Percentiles rank a stretch among this genome's conserved stretches.
Conservation (phyloP, 2,888 invertebrate species). For the Cephus sareptanus region DNA sequence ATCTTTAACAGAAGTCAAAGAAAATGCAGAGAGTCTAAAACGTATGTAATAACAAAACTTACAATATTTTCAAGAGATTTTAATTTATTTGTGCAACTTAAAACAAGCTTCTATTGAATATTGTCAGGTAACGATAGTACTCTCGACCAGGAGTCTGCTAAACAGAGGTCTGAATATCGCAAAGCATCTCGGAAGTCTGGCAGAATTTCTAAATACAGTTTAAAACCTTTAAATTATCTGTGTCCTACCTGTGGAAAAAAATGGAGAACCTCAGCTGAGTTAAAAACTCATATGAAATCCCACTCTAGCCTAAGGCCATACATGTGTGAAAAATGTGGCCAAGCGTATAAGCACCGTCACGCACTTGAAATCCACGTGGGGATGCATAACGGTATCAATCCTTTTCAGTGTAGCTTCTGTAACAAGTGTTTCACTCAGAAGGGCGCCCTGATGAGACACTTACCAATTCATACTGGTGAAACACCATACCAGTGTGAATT, state of each 20-base stretch:
- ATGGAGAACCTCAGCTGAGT: conserved; percentile 43
- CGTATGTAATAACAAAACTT: background rate
- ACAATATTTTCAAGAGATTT: background rate
- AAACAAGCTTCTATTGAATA: background rate
- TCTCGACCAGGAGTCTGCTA: background rate
- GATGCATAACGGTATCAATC: conserved; percentile 72
- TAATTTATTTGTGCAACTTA: background rate
- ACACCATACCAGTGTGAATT: conserved; percentile 73
- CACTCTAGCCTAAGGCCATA: conserved; percentile 51
- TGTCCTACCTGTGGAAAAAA: conserved; percentile 48
- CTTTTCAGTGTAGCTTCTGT: conserved; percentile 72
- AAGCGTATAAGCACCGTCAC: conserved; percentile 73
- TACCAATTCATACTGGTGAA: conserved; percentile 73
- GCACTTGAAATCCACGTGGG: conserved; percentile 73
- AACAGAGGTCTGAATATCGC: background rate
- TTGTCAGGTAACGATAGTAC: background rate
- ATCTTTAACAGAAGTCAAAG: background rate
- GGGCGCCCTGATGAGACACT: conserved; percentile 72
- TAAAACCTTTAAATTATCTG: conserved; percentile 38
- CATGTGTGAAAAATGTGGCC: conserved; percentile 71
- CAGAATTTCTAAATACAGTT: conserved; percentile 34
- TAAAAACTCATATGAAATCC: conserved; percentile 45
- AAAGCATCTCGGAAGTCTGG: conserved; percentile 28
- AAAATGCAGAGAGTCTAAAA: background rate
- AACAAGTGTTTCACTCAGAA: conserved; percentile 74